A percentile compares a stretch with the other conserved stretches of the same genome.
These are phyloP conservation scores for Phorcus lineatus DNA, from an alignment of 2,888 invertebrate genomes.

Conservation along the genomic window DNA sequence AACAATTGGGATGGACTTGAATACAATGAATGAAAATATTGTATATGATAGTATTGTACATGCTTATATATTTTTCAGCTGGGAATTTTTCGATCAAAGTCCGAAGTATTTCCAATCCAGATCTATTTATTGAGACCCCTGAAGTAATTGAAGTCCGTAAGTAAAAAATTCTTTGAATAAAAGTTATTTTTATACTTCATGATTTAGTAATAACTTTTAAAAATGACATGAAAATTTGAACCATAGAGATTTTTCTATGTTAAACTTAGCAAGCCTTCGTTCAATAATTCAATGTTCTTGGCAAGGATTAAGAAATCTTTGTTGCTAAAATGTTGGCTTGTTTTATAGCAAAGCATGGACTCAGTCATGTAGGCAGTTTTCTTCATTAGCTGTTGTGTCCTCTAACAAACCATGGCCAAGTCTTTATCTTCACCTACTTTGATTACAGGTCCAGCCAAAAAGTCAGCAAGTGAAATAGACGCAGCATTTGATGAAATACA, in stretches of 20 bases:
- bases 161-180: constrained; percentile 10
- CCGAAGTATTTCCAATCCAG: constrained; percentile 47
- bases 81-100: constrained; percentile 49
- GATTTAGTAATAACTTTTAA: too few species aligned
- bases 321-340: too few species aligned
- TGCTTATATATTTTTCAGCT: constrained; percentile 38
- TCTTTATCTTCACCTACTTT: neutral
- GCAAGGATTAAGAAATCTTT: too few species aligned
- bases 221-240: too few species aligned
- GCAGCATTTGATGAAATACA: constrained; percentile 65
- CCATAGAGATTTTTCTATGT: too few species aligned
- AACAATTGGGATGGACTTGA: neutral
- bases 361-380: too few species aligned
- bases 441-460: constrained; percentile 49
- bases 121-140: constrained; percentile 48
- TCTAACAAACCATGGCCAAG: too few species aligned
- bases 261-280: too few species aligned
- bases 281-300: too few species aligned
- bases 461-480: constrained; percentile 43
- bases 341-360: too few species aligned
- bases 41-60: neutral
- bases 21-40: neutral
- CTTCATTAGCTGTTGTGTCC: too few species aligned
- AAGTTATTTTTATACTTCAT: too few species aligned
- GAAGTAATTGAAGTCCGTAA: constrained; percentile 42